Percentiles rank a stretch among this genome's conserved stretches.
Evolutionary conservation across 2,888 invertebrate genomes (phyloP).

Genomic region (Sipha maydis): DNA sequence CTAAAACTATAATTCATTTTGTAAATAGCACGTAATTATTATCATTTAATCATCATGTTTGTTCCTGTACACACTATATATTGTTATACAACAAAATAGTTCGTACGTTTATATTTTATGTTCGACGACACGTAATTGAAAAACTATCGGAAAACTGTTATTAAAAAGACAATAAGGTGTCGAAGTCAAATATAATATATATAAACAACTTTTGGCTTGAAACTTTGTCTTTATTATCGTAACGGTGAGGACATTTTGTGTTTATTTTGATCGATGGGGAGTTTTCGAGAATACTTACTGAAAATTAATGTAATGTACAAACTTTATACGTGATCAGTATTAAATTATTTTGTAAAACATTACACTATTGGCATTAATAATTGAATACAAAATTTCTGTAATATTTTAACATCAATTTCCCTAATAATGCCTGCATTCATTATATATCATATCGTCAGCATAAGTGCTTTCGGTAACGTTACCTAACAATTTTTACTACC

Average conservation of each 20-base stretch:
- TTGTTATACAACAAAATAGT: no score
- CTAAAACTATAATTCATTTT: background rate
- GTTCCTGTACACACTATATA: no score
- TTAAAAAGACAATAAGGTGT: background rate
- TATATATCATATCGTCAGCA: no score
- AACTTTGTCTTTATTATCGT: background rate
- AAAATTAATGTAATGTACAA: background rate
- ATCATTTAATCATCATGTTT: no score
- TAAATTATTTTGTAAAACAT: no score
- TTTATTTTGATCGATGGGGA: background rate
- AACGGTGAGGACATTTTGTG: background rate
- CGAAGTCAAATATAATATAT: background rate
- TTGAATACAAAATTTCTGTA: no score
- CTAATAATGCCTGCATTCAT: no score
- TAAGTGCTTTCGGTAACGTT: no score
- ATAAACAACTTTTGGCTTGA: background rate
- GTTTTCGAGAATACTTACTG: background rate
- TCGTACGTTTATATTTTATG: no score
- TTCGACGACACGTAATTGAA: background rate
- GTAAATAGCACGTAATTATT: slow-evolving; percentile 4
- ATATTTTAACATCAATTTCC: no score
- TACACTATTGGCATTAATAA: no score
- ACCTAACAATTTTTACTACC: no score
- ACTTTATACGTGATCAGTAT: background rate
- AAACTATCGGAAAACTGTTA: background rate